These are phyloP conservation scores for Cremastinae sp. DNA, from an alignment of 2,888 invertebrate genomes.

Conservation along the genomic window DNA sequence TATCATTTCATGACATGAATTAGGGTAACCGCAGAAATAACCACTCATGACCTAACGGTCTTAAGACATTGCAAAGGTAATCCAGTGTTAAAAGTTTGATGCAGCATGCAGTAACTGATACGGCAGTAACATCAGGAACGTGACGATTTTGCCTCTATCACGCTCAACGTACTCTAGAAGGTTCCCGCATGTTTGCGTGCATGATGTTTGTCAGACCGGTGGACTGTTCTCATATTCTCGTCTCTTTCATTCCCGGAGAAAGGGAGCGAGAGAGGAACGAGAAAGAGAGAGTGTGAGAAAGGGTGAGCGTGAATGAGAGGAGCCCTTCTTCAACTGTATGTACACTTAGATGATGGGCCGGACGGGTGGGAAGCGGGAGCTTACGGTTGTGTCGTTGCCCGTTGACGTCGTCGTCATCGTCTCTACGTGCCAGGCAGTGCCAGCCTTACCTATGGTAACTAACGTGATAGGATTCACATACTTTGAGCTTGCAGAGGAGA, in stretches of 20 bases:
- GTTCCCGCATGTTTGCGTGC: conserved; percentile 29
- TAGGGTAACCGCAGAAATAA: no score
- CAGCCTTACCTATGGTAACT: conserved; percentile 55
- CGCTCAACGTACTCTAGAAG: conserved; percentile 44
- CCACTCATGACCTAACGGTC: no score
- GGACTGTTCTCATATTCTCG: conserved; percentile 56
- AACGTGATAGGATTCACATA: conserved; percentile 62
- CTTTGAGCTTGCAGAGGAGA: conserved; percentile 24
- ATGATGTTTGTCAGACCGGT: conserved; percentile 53
- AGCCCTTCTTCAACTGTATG: background rate
- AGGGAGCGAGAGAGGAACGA: conserved; percentile 16
- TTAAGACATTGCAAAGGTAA: no score
- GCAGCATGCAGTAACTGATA: no score
- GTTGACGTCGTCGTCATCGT: conserved; percentile 12
- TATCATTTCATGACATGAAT: no score
- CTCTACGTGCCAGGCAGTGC: conserved; percentile 44
- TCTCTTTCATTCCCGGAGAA: conserved; percentile 26
- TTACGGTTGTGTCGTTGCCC: conserved; percentile 6
- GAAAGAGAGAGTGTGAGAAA: background rate
- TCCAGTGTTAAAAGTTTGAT: no score
- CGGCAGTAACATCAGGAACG: conserved; percentile 28
- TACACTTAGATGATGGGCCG: background rate
- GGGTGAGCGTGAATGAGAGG: background rate
- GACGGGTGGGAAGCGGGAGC: background rate
- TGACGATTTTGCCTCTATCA: conserved; percentile 50